Evolutionary conservation across 2,888 invertebrate genomes (phyloP), one percentile per base, ranked within the genome.

Genomic region (Cynaeus angustus): DNA sequence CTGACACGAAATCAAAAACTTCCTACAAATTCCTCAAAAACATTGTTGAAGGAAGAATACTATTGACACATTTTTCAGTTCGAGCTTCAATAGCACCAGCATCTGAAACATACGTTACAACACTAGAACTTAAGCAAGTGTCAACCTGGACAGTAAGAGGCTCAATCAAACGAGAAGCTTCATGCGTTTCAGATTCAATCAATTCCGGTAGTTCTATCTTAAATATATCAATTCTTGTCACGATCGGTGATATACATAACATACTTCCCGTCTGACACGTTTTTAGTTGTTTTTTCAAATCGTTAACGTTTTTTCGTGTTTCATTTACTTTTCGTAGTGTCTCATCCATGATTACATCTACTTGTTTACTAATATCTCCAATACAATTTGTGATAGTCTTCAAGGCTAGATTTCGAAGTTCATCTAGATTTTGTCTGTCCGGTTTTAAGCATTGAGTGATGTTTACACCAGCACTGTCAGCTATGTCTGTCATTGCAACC

Each of bases 51-150:
- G 21, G 9, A 37, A 37, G 37, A 33, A 56, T 38, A 1, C 0
- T 3, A 26, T 56, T 56, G 8, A 56, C 56, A 41, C 41, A 56
- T 0, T n/a, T 13, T 56, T 56, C 56, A n/a, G 41, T 56, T 21
- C 1, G 4, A 21, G 1, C 30, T 0, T 13, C 8, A 30, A 53
- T 33, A 8, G 6, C 26, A 14, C 13, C 26, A 6, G 53, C 33
- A 7, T 33, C 14, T 12, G 37, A 37, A 13, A 12, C 21, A 4
- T 21, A 21, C 21, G 4, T 21, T 21, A 21, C 21, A 21, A 56
- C 26, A 41, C 37, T 21, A 12, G 38, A 9, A 10, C 7, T 14
- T n/a, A 38, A 21, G 10, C 56, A 56, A 10, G n/a, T 6, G n/a
- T 56, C 56, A 41, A 41, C 26, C 38, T 56, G 13, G 3, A 10